Evolutionary conservation across 1,140 invertebrate genomes (phyloP).

Genomic region (Pteromalus puparum): DNA sequence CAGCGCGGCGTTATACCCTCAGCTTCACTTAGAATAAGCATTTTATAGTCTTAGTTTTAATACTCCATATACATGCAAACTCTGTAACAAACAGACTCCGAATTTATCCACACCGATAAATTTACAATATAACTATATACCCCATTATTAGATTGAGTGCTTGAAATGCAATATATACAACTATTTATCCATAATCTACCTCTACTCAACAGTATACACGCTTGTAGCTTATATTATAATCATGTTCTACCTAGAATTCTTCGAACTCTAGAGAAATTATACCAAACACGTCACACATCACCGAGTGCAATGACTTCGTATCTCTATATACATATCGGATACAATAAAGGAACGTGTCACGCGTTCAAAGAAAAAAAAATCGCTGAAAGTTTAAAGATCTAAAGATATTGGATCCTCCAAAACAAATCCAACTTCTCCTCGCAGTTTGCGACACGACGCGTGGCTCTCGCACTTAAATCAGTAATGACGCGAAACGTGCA

Average conservation of each 20-base stretch:
- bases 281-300: no score
- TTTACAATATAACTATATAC: neutral
- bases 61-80: neutral
- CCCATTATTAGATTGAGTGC: constrained; percentile 6
- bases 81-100: neutral
- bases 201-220: no score
- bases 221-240: no score
- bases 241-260: no score
- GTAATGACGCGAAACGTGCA: constrained; percentile 57
- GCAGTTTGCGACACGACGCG: neutral
- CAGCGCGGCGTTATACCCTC: neutral
- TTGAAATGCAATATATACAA: constrained; percentile 26
- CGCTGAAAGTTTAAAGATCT: neutral
- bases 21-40: no score
- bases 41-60: neutral
- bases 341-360: no score
- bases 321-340: no score
- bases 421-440: neutral
- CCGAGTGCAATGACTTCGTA: no score
- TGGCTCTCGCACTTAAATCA: constrained; percentile 57
- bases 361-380: neutral
- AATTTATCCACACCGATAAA: neutral
- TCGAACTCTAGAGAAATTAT: no score
- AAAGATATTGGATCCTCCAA: neutral
- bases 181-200: neutral